phyloP scores from a whole-genome alignment of 2,797 vertebrate species.

The Sebastes steindachneri region DNA sequence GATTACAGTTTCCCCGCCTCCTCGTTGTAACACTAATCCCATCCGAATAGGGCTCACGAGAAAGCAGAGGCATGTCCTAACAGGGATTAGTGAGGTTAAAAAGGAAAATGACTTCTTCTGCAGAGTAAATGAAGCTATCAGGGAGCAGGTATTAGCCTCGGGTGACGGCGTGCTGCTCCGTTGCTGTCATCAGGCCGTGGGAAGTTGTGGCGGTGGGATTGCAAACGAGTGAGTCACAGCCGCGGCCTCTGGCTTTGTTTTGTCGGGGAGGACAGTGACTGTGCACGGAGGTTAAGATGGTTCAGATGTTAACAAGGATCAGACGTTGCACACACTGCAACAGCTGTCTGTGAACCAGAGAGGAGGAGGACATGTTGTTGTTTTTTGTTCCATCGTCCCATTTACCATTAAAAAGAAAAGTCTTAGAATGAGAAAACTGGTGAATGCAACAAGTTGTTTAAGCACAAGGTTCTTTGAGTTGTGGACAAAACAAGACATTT shows the following conservation, averaged over 20 bases:
- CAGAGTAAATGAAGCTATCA: background rate
- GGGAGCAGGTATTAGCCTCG: background rate
- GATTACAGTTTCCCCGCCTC: conserved; percentile 13
- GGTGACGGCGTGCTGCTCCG: background rate
- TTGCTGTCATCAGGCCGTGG: background rate
- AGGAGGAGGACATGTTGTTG: background rate
- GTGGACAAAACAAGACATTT: no score
- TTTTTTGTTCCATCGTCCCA: background rate
- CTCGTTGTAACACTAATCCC: background rate
- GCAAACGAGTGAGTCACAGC: conserved; percentile 18
- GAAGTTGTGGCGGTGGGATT: background rate
- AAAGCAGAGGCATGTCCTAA: background rate
- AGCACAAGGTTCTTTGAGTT: background rate
- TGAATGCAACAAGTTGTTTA: background rate
- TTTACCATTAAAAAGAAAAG: background rate
- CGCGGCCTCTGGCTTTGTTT: background rate
- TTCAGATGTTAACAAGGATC: conserved; percentile 2
- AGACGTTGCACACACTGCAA: background rate
- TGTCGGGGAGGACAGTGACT: background rate
- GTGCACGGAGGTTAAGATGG: background rate
- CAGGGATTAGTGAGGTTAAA: conserved; percentile 8
- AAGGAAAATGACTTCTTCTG: background rate
- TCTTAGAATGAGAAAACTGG: background rate
- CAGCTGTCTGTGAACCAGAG: background rate
- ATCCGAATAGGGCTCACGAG: background rate